Percentiles rank a stretch among this genome's conserved stretches.
Evolutionary conservation across 2,113 vertebrate genomes (phyloP).

Genomic region (Sander vitreus): DNA sequence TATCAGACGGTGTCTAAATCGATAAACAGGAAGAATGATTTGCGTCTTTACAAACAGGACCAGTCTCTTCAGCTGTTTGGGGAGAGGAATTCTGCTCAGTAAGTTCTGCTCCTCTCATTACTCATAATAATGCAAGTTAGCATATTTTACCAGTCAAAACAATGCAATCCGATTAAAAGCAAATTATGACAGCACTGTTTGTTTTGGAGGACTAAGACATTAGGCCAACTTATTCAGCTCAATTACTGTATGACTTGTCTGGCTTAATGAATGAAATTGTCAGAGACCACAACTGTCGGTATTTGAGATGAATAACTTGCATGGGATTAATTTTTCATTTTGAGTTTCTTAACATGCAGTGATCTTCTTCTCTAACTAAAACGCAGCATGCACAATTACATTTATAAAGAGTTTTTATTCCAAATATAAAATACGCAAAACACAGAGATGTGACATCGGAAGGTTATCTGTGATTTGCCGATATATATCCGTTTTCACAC

Average conservation of each 20-base stretch:
- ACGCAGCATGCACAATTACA: conserved; percentile 11
- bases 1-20: conserved; percentile 59
- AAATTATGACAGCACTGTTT: conserved; percentile 70
- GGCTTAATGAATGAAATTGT: conserved; percentile 67
- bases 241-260: conserved; percentile 62
- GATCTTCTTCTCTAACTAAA: conserved; percentile 24
- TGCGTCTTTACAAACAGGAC: conserved; percentile 66
- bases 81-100: conserved; percentile 37
- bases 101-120: conserved; percentile 59
- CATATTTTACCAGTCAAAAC: conserved; percentile 70
- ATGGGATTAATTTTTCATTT: conserved; percentile 49
- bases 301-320: conserved; percentile 61
- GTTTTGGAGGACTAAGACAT: conserved; percentile 67
- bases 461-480: conserved; percentile 4
- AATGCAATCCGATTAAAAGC: conserved; percentile 69
- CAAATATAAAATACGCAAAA: neutral
- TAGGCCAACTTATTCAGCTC: conserved; percentile 61
- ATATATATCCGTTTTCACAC: neutral
- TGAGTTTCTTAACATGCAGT: conserved; percentile 29
- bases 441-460: conserved; percentile 1
- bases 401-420: neutral
- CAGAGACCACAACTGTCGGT: conserved; percentile 48
- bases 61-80: conserved; percentile 39
- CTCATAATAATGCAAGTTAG: conserved; percentile 68
- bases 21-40: conserved; percentile 64